phyloP scores from a whole-genome alignment of 2,888 invertebrate genomes.

The Drosophila limbata region DNA sequence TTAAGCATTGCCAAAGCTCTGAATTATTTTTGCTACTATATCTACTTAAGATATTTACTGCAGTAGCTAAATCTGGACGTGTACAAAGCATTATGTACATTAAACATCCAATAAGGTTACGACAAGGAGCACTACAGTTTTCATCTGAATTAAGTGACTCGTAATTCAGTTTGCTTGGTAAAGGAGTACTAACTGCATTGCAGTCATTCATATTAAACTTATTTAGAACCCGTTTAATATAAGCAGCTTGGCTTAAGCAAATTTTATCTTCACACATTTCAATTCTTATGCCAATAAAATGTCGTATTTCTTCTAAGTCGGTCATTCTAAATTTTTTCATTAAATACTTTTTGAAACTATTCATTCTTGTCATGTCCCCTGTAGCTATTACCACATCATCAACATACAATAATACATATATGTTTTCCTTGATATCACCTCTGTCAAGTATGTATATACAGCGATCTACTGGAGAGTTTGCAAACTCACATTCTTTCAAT shows the following conservation, averaged over 20 bases:
- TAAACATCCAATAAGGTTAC: too few relatives aligned
- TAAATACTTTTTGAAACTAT: too few relatives aligned
- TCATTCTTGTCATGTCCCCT: too few relatives aligned
- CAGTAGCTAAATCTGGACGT: too few relatives aligned
- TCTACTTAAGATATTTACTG: too few relatives aligned
- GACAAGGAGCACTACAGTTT: too few relatives aligned
- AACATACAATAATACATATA: slow-evolving; percentile 1
- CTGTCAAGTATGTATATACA: not conserved
- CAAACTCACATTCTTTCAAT: not conserved
- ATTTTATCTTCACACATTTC: not conserved
- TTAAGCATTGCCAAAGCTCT: too few relatives aligned
- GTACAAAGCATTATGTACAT: too few relatives aligned
- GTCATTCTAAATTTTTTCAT: too few relatives aligned
- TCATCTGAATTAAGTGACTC: too few relatives aligned
- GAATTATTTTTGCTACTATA: too few relatives aligned
- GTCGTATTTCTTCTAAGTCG: not conserved
- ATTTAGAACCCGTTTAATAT: not conserved
- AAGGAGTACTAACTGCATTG: not conserved
- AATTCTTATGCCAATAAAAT: too few relatives aligned
- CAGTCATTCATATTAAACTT: slow-evolving; percentile 1
- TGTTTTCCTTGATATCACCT: not conserved
- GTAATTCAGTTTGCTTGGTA: not conserved
- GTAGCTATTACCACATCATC: slow-evolving; percentile 1
- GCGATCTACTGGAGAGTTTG: not conserved
- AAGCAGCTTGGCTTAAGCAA: not conserved